Evolutionary conservation across 2,888 invertebrate genomes (phyloP).

Genomic region (Pollenia labialis): DNA sequence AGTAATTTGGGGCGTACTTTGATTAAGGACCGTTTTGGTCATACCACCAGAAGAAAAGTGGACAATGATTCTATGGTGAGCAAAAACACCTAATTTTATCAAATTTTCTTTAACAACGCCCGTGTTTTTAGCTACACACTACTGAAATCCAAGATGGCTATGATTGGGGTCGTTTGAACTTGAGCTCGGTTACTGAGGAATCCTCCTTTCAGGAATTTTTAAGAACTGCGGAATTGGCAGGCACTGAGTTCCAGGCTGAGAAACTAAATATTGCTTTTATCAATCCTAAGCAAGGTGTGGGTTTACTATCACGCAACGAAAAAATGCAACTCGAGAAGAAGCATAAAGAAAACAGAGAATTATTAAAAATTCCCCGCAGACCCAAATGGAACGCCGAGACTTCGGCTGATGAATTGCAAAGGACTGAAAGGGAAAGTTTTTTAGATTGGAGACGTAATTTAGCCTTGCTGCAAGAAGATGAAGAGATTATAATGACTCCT

Average conservation of each 20-base stretch:
- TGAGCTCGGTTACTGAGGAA: slow-evolving; percentile 97
- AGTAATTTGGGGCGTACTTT: slow-evolving; percentile 88
- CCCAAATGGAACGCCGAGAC: slow-evolving; percentile 92
- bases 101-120: too few species aligned
- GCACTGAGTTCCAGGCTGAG: slow-evolving; percentile 96
- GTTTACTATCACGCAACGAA: slow-evolving; percentile 87
- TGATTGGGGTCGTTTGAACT: slow-evolving; percentile 95
- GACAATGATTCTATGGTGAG: slow-evolving; percentile 90
- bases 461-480: slow-evolving; percentile 91
- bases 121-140: slow-evolving; percentile 87
- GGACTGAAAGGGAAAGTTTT: slow-evolving; percentile 92
- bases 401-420: slow-evolving; percentile 91
- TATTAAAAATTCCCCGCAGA: slow-evolving; percentile 92
- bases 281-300: slow-evolving; percentile 86
- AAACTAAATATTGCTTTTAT: slow-evolving; percentile 93
- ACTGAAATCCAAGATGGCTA: slow-evolving; percentile 95
- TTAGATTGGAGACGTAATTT: slow-evolving; percentile 95
- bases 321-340: slow-evolving; percentile 85
- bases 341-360: slow-evolving; percentile 86
- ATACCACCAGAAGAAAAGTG: slow-evolving; percentile 87
- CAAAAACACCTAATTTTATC: too few species aligned
- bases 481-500: slow-evolving; percentile 94
- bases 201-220: slow-evolving; percentile 98
- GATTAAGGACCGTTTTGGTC: slow-evolving; percentile 90
- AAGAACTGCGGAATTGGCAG: slow-evolving; percentile 96